Base-by-base conservation (phyloP, 2,797 vertebrate species). In the Coregonus sp. region DNA sequence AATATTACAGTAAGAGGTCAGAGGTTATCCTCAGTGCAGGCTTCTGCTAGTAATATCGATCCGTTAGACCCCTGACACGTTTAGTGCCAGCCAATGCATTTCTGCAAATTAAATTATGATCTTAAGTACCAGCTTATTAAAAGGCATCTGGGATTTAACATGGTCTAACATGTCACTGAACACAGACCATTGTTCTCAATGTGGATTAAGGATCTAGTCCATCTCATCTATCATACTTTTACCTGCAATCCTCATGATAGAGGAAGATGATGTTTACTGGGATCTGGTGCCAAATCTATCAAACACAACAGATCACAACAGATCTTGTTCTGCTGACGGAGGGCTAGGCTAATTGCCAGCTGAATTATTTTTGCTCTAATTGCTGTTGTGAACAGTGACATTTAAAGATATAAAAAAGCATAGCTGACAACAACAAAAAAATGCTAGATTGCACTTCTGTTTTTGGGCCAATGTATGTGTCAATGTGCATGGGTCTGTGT, bases 1-100 rank as follows among this genome's bases (percentile, higher is more conserved):
- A 76, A 76, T 70, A 70, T 61, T 52, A 29, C 52, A 61, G 35
- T 12, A 25, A 56, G 15, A 33, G 74, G 31, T 69, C 66, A 70
- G 51, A 59, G 35, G n/a, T 70, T 12, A 63, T 70, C 15, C 20
- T 70, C 18, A 76, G 47, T 15, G 56, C 33, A 63, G 56, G 56
- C 72, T 74, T 40, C 35, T 37, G 25, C 16, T 66, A 20, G 25
- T 5, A 61, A 16, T 50, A 61, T 73, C 9, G 51, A 72, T 72
- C 51, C 1, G 18, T 1, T 18, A 18, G 72, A 54, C 4, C 1
- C 54, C 4, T 1, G 5, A 16, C 11, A 33, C 16, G 4, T 20
- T 67, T 33, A 5, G 4, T 67, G 4, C 72, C 29, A 5, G 25
- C 25, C 18, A 15, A 72, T 50, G 16, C 52, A 29, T 16, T 52